Evolutionary conservation across 2,113 vertebrate species (phyloP), one percentile per base, ranked within the genome.

Genomic region (Rafetus swinhoei): DNA sequence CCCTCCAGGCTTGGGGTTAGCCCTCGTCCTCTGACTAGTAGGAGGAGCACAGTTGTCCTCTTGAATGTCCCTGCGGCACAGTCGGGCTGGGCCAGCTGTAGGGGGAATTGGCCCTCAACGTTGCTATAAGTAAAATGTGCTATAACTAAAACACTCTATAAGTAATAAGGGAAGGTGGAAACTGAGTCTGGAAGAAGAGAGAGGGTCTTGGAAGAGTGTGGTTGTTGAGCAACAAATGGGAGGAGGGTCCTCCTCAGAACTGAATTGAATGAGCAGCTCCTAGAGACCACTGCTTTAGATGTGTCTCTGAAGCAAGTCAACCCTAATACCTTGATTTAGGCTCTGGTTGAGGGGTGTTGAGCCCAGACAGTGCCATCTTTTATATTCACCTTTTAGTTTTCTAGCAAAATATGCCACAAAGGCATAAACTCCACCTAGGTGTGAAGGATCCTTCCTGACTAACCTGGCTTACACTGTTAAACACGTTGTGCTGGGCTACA

Each of bases 361-460:
- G 52, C 3, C 9, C 74, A 90, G 88, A 9, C n/a, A 57, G n/a
- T 59, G 6, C 84, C 65, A 35, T 72, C 65, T 4, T 72, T 72
- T 72, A 72, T 8, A 3, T 72, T 60, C 1, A 3, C 1, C 35
- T 86, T 69, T 82, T 81, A 86, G 3, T 76, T 81, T 45, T 57
- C 80, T 35, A 90, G 22, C 54, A 54, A 18, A 54, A 13, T 3
- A 4, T 89, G 72, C 25, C 3, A 5, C 5, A 85, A 27, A 24
- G 55, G 9, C 9, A 15, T 45, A n/a, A 15, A 25, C 81, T 2
- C 12, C 54, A 4, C 6, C 0, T 80, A 19, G 7, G 12, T 4
- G 2, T 39, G 54, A 16, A 85, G 87, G 95, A 95, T 50, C 1
- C 4, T 39, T 55, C 22, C 55, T 4, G 32, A 55, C 32, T 86